phyloP scores from a whole-genome alignment of 2,888 invertebrate genomes.

The Caenorhabditis wallacei region DNA sequence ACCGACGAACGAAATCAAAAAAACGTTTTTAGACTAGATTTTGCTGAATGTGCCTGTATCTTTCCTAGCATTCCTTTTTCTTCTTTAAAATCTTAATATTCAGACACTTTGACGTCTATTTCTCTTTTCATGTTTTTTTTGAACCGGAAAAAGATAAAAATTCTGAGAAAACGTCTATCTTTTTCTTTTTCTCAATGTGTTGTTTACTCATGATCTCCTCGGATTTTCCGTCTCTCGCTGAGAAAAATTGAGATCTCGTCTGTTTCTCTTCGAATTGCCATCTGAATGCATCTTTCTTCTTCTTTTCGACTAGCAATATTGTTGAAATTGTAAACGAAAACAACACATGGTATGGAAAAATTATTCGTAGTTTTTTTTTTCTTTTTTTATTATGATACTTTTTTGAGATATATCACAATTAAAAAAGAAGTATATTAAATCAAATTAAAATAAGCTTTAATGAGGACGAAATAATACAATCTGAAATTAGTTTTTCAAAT shows the following conservation, averaged over 20 bases:
- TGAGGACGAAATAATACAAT: too few relatives aligned
- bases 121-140: neutral
- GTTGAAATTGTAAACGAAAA: neutral
- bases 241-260: conserved; percentile 5
- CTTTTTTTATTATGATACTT: too few relatives aligned
- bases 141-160: neutral
- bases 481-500: too few relatives aligned
- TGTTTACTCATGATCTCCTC: conserved; percentile 18
- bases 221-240: conserved; percentile 6
- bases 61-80: too few relatives aligned
- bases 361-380: neutral
- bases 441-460: too few relatives aligned
- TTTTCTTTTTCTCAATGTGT: conserved; percentile 19
- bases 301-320: conserved; percentile 18
- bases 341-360: neutral
- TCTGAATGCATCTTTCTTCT: conserved; percentile 1
- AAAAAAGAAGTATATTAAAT: too few relatives aligned
- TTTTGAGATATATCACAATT: too few relatives aligned
- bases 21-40: too few relatives aligned
- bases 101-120: conserved; percentile 9
- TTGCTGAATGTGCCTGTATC: too few relatives aligned
- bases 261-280: conserved; percentile 6
- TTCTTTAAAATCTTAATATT: too few relatives aligned
- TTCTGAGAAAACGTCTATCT: conserved; percentile 24
- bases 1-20: too few relatives aligned